A percentile compares a stretch with the other conserved stretches of the same genome.
Conservation (phyloP, 2,888 invertebrate species). For the Chydorus sphaericus region DNA sequence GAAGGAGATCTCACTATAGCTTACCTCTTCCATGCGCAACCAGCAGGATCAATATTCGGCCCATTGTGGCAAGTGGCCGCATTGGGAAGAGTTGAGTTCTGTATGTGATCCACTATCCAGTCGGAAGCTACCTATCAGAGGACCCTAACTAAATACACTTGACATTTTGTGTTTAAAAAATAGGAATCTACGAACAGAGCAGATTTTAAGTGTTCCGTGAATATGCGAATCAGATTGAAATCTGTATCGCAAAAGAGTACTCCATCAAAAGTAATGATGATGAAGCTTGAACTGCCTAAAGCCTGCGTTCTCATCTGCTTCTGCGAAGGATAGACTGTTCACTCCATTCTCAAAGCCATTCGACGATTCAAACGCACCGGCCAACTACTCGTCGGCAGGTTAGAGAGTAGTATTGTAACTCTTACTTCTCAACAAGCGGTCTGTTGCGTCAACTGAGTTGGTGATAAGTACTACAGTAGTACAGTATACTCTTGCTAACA, state of each 20-base stretch:
- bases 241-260: conserved; percentile 56
- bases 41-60: conserved; percentile 30
- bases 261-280: conserved; percentile 44
- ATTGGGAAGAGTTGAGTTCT: conserved; percentile 48
- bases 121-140: conserved; percentile 44
- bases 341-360: conserved; percentile 42
- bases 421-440: no score
- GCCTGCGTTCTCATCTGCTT: conserved; percentile 53
- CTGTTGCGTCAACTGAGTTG: no score
- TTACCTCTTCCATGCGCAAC: conserved; percentile 38
- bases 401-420: no score
- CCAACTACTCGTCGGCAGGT: conserved; percentile 51
- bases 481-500: no score
- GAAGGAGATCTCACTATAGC: conserved; percentile 43
- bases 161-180: no score
- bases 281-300: conserved; percentile 34
- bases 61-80: conserved; percentile 35
- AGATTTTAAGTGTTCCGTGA: conserved; percentile 59
- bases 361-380: conserved; percentile 39
- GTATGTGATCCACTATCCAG: conserved; percentile 60
- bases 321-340: conserved; percentile 60
- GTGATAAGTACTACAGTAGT: no score
- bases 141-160: no score
- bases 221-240: conserved; percentile 45
- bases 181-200: conserved; percentile 61